phyloP scores from a whole-genome alignment of 2,113 vertebrate genomes.

The Xerus inauris region DNA sequence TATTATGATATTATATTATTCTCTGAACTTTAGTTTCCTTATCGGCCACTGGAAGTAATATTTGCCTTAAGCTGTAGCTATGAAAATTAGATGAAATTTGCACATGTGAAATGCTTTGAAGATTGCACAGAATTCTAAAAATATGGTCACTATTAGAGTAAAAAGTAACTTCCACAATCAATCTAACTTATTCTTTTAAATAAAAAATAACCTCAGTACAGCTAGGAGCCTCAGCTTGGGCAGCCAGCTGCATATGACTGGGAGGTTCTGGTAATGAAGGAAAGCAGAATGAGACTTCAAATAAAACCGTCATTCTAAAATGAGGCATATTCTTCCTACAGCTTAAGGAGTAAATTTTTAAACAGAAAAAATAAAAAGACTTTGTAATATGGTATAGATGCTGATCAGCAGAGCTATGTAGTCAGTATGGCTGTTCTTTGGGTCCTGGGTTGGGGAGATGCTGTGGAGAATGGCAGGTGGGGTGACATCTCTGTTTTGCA shows the following conservation, averaged over 20 bases:
- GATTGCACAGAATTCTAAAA: not conserved
- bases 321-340: conserved; percentile 66
- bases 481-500: conserved; percentile 60
- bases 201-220: not conserved
- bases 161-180: not conserved
- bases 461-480: not conserved
- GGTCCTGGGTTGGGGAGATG: conserved; percentile 12
- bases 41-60: not conserved
- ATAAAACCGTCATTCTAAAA: conserved; percentile 71
- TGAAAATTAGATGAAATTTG: not conserved
- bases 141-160: not conserved
- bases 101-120: conserved; percentile 28
- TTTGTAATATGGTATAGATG: conserved; percentile 43
- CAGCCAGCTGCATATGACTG: not conserved
- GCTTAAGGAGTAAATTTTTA: conserved; percentile 81
- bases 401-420: not conserved
- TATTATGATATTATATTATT: too few species aligned
- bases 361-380: conserved; percentile 79
- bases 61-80: not conserved
- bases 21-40: not conserved
- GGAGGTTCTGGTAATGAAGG: not conserved
- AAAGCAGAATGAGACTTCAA: conserved; percentile 24
- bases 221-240: not conserved
- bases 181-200: not conserved
- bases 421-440: not conserved